Evolutionary conservation across 2,113 vertebrate genomes (phyloP).

Genomic region (Sorex araneus): DNA sequence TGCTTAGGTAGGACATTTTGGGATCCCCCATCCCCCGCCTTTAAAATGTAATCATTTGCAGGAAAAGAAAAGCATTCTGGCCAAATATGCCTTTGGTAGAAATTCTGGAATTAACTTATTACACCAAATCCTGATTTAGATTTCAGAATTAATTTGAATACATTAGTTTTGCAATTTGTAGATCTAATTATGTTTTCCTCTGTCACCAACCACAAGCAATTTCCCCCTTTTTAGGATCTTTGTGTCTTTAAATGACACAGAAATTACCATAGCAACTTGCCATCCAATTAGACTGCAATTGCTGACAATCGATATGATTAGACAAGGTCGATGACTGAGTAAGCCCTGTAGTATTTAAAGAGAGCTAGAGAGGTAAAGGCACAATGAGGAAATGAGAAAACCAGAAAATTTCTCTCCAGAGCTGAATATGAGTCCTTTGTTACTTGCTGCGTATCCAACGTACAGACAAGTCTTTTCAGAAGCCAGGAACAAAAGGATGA

Average conservation of each 20-base stretch:
- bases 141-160: slow-evolving; percentile 87
- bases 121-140: slow-evolving; percentile 75
- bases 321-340: slow-evolving; percentile 86
- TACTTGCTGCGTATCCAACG: slow-evolving; percentile 39
- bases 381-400: slow-evolving; percentile 56
- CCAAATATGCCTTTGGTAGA: slow-evolving; percentile 59
- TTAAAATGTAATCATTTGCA: slow-evolving; percentile 66
- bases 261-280: slow-evolving; percentile 89
- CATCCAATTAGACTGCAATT: slow-evolving; percentile 88
- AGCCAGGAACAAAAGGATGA: background rate
- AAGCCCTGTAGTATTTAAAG: slow-evolving; percentile 76
- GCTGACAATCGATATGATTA: slow-evolving; percentile 87
- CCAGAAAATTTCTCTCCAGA: slow-evolving; percentile 48
- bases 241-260: slow-evolving; percentile 87
- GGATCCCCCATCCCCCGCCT: background rate
- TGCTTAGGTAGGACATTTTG: background rate
- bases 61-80: slow-evolving; percentile 74
- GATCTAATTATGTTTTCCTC: slow-evolving; percentile 83
- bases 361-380: slow-evolving; percentile 61
- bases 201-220: slow-evolving; percentile 82
- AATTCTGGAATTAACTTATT: slow-evolving; percentile 69
- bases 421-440: slow-evolving; percentile 36
- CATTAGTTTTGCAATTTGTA: slow-evolving; percentile 87
- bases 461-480: background rate
- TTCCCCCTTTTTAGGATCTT: slow-evolving; percentile 78